phyloP scores from a whole-genome alignment of 1,140 invertebrate species.

The silkworm (Bombyx mori) region ASM3026992v2 NC_085115.1:14791001-14791500 shows the following conservation, averaged over 20 bases:
- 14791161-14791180: neutral
- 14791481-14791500: neutral
- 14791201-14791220: conserved; percentile 1
- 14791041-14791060: conserved; percentile 25
- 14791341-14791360: neutral
- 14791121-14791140: conserved; percentile 3
- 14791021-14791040: conserved; percentile 5
- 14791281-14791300: neutral
- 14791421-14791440: neutral
- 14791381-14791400: neutral
- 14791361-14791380: conserved; percentile 1
- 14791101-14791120: conserved; percentile 2
- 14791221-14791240: conserved; percentile 1
- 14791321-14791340: conserved; percentile 3
- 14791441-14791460: conserved; percentile 4
- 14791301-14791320: neutral
- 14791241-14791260: conserved; percentile 3
- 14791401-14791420: neutral
- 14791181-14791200: neutral
- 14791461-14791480: neutral
- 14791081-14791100: conserved; percentile 4
- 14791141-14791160: conserved; percentile 3
- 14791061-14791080: conserved; percentile 11
- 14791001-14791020: no score
- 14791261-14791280: neutral